A percentile compares a stretch with the other conserved stretches of the same genome.
Conservation (phyloP, 2,797 vertebrate genomes). For the Pyrocephalus nanus region DNA sequence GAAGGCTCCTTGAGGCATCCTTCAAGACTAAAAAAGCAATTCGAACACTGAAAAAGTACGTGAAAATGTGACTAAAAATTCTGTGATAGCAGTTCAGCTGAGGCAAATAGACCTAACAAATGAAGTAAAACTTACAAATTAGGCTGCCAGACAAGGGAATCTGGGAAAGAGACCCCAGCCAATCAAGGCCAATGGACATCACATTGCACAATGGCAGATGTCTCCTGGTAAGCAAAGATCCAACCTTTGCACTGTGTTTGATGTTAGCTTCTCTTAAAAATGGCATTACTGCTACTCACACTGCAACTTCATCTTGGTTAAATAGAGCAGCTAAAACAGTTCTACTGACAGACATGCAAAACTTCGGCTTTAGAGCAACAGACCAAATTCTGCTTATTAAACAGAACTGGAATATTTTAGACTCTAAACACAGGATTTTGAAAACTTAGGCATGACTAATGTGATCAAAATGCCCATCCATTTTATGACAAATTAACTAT, state of each 20-base stretch:
- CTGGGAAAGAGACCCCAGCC: not conserved
- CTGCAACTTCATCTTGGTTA: not conserved
- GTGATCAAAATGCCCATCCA: not conserved
- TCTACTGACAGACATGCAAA: not conserved
- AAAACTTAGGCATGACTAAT: not conserved
- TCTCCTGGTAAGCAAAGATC: not conserved
- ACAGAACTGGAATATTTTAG: not conserved
- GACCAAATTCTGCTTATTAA: not conserved
- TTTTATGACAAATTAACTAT: not conserved
- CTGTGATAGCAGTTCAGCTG: not conserved
- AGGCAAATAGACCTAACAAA: not conserved
- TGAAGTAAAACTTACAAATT: not conserved
- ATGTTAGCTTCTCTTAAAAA: not conserved
- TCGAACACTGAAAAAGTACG: not conserved
- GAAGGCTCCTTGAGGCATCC: not conserved
- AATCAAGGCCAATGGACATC: not conserved
- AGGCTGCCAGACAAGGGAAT: not conserved
- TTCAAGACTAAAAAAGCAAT: not conserved
- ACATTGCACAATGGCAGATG: not conserved
- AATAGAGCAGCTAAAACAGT: not conserved
- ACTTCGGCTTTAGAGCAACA: not conserved
- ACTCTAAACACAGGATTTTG: not conserved
- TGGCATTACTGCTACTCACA: not conserved
- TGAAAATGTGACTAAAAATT: not conserved
- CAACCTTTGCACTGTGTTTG: not conserved